Evolutionary conservation across 2,888 invertebrate genomes (phyloP).

Genomic region (Epinotia bilunana): DNA sequence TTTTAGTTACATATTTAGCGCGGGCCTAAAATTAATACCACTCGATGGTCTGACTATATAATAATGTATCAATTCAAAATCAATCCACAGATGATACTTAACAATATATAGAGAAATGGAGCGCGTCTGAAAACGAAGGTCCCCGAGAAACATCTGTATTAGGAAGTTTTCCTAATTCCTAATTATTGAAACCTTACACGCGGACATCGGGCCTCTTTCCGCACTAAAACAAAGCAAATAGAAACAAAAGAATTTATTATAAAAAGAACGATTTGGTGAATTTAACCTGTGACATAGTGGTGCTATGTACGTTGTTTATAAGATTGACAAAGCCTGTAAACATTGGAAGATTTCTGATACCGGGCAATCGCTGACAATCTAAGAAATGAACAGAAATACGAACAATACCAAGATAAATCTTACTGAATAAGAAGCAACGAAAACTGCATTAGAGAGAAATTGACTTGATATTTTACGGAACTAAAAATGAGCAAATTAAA

Average conservation of each 20-base stretch:
- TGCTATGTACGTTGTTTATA: slow-evolving; percentile 6
- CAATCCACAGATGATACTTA: too few relatives aligned
- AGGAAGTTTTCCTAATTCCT: not conserved
- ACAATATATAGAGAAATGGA: not conserved
- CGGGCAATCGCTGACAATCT: not conserved
- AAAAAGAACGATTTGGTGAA: not conserved
- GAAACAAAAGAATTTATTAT: not conserved
- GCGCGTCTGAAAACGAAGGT: too few relatives aligned
- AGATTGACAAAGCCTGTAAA: slow-evolving; percentile 20
- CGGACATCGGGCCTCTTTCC: too few relatives aligned
- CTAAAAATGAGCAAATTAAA: not conserved
- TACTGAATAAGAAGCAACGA: not conserved
- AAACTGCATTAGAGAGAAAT: not conserved
- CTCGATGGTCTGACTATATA: too few relatives aligned
- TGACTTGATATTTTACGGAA: slow-evolving; percentile 9
- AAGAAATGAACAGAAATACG: slow-evolving; percentile 11
- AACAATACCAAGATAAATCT: not conserved
- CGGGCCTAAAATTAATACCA: too few relatives aligned
- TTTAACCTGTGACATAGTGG: slow-evolving; percentile 3
- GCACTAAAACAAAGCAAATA: not conserved
- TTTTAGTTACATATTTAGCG: too few relatives aligned
- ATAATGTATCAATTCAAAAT: too few relatives aligned
- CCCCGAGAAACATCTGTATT: too few relatives aligned
- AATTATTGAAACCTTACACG: too few relatives aligned
- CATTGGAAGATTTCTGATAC: not conserved